Evolutionary conservation across 2,797 vertebrate genomes (phyloP).

Genomic region (Ctenopoma kingsleyae): DNA sequence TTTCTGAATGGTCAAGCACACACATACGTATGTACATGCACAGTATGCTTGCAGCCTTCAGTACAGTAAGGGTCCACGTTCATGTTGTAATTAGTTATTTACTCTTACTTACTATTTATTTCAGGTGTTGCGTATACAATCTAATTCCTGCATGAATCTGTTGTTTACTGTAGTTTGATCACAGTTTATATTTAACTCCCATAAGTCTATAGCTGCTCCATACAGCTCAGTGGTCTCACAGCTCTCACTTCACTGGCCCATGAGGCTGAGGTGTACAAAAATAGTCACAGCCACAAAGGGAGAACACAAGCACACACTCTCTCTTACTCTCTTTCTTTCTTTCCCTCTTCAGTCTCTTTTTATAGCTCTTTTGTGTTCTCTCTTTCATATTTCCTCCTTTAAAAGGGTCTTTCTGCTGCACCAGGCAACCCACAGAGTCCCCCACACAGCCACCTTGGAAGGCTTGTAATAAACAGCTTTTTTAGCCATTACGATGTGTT

Average conservation of each 20-base stretch:
- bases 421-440: constrained; percentile 50
- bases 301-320: constrained; percentile 49
- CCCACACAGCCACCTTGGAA: constrained; percentile 42
- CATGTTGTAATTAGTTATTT: background rate
- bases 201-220: constrained; percentile 2
- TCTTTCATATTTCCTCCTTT: constrained; percentile 54
- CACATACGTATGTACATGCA: constrained; percentile 1
- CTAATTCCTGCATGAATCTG: constrained; percentile 4
- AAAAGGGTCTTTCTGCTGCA: constrained; percentile 57
- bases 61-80: background rate
- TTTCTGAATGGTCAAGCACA: constrained; percentile 9
- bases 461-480: constrained; percentile 57
- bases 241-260: constrained; percentile 50
- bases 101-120: background rate
- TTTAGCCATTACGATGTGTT: constrained; percentile 61
- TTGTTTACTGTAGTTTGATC: constrained; percentile 2
- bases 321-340: constrained; percentile 45
- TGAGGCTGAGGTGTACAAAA: constrained; percentile 64
- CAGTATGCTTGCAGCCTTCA: background rate
- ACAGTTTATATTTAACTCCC: constrained; percentile 3
- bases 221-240: constrained; percentile 41
- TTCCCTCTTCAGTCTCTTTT: constrained; percentile 7
- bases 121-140: background rate
- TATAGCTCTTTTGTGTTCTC: constrained; percentile 48
- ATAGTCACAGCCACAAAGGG: constrained; percentile 72